A percentile compares a stretch with the other conserved stretches of the same genome.
These are phyloP conservation scores for Crambe crambe DNA, from an alignment of 37 sponge, comb jelly and placozoan genomes.

Conservation along the genomic window DNA sequence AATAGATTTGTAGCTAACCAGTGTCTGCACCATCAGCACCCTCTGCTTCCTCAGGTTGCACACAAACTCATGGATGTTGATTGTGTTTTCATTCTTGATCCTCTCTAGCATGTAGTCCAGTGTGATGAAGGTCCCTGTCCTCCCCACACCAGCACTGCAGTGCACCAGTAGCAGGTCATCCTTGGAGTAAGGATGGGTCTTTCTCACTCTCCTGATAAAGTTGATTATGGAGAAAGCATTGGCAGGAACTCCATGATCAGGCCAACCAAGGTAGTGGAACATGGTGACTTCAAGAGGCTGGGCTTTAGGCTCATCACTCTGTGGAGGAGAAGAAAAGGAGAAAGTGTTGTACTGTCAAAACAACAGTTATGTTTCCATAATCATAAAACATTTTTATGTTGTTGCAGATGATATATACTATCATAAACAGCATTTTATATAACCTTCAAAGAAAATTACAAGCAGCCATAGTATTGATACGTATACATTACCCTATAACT, in stretches of 20 bases:
- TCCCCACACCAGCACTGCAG: slow-evolving; percentile 83
- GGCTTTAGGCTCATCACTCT: neutral
- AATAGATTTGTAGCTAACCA: slow-evolving; percentile 34
- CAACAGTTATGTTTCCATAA: no score
- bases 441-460: no score
- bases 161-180: slow-evolving; percentile 65
- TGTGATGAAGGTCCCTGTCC: slow-evolving; percentile 72
- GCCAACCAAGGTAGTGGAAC: slow-evolving; percentile 78
- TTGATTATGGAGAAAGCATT: slow-evolving; percentile 59
- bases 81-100: slow-evolving; percentile 27
- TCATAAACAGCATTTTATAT: no score
- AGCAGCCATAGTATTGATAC: no score
- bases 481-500: no score
- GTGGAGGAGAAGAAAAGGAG: neutral
- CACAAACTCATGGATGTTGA: slow-evolving; percentile 47
- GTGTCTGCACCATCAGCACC: slow-evolving; percentile 62
- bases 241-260: slow-evolving; percentile 81
- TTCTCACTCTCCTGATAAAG: slow-evolving; percentile 60
- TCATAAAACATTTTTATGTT: no score
- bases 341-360: no score
- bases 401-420: no score
- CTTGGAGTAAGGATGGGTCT: slow-evolving; percentile 25
- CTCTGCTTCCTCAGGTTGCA: slow-evolving; percentile 40
- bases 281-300: slow-evolving; percentile 48
- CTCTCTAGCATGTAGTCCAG: slow-evolving; percentile 66